A percentile compares a stretch with the other conserved stretches of the same genome.
Evolutionary conservation across 1,140 invertebrate species (phyloP).

Genomic region (Caerostris darwini): DNA sequence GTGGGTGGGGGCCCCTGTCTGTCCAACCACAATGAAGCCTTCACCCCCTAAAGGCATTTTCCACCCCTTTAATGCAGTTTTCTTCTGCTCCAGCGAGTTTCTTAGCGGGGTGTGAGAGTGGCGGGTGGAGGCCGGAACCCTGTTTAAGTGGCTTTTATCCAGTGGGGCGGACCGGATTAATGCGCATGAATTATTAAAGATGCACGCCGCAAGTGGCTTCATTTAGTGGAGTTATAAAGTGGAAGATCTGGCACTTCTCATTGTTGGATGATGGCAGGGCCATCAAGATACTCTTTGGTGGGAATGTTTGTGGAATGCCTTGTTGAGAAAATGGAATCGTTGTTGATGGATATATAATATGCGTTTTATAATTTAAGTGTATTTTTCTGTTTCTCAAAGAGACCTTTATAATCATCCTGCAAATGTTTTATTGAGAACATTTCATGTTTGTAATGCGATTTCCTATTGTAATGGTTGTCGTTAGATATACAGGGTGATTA

Average conservation of each 20-base stretch:
- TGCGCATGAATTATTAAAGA: conserved; percentile 40
- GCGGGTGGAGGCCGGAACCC: background rate
- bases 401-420: too few relatives aligned
- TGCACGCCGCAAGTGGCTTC: background rate
- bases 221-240: background rate
- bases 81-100: background rate
- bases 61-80: background rate
- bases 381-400: too few relatives aligned
- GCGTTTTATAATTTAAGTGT: too few relatives aligned
- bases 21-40: background rate
- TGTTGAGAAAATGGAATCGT: background rate
- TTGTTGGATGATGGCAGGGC: background rate
- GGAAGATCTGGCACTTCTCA: background rate
- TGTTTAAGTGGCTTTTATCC: conserved; percentile 27
- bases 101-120: background rate
- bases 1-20: background rate
- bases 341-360: too few relatives aligned
- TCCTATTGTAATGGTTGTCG: too few relatives aligned
- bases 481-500: too few relatives aligned
- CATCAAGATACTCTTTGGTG: too few relatives aligned
- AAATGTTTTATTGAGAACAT: background rate
- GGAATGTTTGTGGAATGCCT: background rate
- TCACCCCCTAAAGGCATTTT: background rate
- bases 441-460: too few relatives aligned
- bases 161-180: background rate